These are phyloP conservation scores for Eremophila alpestris DNA, from an alignment of 2,797 vertebrate genomes.

Conservation along the genomic window DNA sequence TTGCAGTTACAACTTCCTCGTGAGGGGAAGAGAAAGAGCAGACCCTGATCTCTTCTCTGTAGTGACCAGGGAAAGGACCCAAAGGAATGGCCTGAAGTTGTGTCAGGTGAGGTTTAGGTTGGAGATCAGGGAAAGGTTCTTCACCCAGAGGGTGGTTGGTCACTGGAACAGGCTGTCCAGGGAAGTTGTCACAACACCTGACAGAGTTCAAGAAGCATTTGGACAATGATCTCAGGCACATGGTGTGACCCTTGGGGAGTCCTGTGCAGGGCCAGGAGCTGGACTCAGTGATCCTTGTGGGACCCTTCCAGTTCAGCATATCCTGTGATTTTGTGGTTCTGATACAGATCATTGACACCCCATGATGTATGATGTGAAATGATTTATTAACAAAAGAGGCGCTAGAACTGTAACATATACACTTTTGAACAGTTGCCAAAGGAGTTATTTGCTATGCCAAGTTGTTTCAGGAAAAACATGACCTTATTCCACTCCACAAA, in stretches of 20 bases:
- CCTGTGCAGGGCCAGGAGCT: not conserved
- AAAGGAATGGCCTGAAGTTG: not conserved
- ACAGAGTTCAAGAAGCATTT: not conserved
- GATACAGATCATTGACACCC: not conserved
- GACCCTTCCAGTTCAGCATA: not conserved
- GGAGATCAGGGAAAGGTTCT: not conserved
- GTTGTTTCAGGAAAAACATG: not conserved
- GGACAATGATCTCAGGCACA: not conserved
- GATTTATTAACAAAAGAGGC: not conserved
- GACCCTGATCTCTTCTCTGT: not conserved
- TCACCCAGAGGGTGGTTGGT: not conserved
- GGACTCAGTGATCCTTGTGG: not conserved
- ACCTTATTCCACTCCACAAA: not conserved
- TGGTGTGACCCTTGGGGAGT: accelerated
- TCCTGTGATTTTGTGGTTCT: not conserved
- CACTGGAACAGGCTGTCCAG: not conserved
- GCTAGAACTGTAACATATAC: not conserved
- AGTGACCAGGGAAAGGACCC: not conserved
- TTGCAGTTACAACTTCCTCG: accelerated
- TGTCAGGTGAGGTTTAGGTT: not conserved
- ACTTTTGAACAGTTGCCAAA: not conserved
- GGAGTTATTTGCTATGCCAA: not conserved
- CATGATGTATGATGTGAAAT: not conserved
- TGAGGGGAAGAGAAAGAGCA: not conserved
- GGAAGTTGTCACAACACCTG: not conserved